Conservation (phyloP, 2,113 vertebrate genomes). For the Chaetodon trifascialis region DNA sequence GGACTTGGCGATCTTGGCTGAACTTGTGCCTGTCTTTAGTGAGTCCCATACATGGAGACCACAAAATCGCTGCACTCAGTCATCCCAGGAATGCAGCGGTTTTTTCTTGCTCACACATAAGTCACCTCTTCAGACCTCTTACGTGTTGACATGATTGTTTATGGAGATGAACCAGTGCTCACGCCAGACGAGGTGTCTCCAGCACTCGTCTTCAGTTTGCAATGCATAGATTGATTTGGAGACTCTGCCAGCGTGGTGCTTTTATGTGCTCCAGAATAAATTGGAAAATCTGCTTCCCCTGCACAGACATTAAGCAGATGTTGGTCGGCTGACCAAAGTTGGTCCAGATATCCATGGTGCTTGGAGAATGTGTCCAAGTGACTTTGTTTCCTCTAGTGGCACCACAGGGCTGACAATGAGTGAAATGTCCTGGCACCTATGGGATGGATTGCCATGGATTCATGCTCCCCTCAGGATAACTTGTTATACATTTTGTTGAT, state of each 20-base stretch:
- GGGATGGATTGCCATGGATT: background rate
- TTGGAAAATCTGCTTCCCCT: background rate
- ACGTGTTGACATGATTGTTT: background rate
- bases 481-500: too few species aligned
- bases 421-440: background rate
- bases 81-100: conserved; percentile 22
- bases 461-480: background rate
- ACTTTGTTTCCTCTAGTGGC: background rate
- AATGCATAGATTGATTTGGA: background rate
- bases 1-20: background rate
- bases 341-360: background rate
- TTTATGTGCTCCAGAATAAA: conserved; percentile 8
- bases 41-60: background rate
- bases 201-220: background rate
- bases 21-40: background rate
- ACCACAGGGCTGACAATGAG: background rate
- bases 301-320: background rate
- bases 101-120: conserved; percentile 10
- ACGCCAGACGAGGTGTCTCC: background rate
- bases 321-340: background rate
- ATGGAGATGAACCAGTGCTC: background rate
- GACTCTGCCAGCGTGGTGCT: background rate
- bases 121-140: conserved; percentile 1
- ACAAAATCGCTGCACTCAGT: background rate
- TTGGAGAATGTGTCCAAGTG: background rate